These are phyloP conservation scores for Hydrocynus forskahlii DNA, from an alignment of 2,797 vertebrate genomes.

Conservation along the genomic window DNA sequence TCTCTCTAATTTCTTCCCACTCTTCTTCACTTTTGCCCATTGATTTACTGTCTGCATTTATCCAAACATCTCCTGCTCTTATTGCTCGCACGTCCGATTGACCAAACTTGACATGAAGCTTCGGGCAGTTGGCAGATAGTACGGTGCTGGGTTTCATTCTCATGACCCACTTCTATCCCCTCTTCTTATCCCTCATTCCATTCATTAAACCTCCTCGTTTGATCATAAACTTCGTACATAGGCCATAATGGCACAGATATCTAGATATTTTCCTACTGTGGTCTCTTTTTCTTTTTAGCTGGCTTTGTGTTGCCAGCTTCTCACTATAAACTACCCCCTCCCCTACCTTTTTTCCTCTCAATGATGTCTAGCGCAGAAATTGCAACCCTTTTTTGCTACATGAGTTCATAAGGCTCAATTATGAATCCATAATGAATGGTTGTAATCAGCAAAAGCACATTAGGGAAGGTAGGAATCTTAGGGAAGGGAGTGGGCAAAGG, in stretches of 20 bases:
- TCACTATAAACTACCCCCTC: conserved; percentile 40
- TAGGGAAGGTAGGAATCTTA: background rate
- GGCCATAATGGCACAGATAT: conserved; percentile 28
- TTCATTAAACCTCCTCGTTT: conserved; percentile 30
- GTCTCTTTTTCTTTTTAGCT: conserved; percentile 24
- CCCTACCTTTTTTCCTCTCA: conserved; percentile 7
- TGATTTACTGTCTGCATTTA: conserved; percentile 37
- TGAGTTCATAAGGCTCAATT: conserved; percentile 48
- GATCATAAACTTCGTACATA: conserved; percentile 33
- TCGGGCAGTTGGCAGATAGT: conserved; percentile 27
- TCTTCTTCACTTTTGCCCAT: conserved; percentile 22
- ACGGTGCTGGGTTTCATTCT: conserved; percentile 21
- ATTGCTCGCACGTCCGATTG: conserved; percentile 30
- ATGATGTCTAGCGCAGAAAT: conserved; percentile 43
- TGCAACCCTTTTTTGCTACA: conserved; percentile 18
- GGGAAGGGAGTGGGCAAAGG: conserved; percentile 13
- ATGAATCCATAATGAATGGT: conserved; percentile 49
- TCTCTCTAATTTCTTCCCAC: conserved; percentile 29
- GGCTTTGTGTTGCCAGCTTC: conserved; percentile 32
- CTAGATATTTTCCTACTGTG: conserved; percentile 9
- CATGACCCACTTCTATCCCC: conserved; percentile 45
- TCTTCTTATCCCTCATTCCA: conserved; percentile 35
- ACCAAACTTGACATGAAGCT: conserved; percentile 40
- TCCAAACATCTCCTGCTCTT: conserved; percentile 40
- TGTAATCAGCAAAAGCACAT: conserved; percentile 52